Evolutionary conservation across 2,888 invertebrate species (phyloP), one percentile per base, ranked within the genome.

Genomic region (Melipona beecheii): DNA sequence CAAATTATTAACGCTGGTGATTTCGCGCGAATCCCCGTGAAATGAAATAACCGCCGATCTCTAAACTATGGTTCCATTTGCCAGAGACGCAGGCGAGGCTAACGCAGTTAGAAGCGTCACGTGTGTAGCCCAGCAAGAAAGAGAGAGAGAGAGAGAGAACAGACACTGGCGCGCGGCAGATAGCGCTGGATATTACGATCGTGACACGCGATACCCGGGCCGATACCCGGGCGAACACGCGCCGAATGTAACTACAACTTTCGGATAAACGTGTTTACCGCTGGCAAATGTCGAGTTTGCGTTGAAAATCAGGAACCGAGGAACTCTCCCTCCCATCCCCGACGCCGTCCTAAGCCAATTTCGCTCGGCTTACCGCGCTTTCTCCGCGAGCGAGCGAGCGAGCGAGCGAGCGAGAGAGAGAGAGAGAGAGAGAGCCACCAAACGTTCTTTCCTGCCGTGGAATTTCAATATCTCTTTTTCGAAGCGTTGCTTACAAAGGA

Each of bases 31-130:
- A 62, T 27, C 27, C 11, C 2, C 11, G 65, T 64, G 52, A 73
- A 83, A 82, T 72, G 54, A 82, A 78, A 84, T 75, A 78, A 78
- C 75, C 79, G 24, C 64, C 64, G 74, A 73, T 36, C 69, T 43
- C 75, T 75, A 79, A 73, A 75, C 79, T 50, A 49, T 58, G 69
- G 27, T 43, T 64, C 72, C 70, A 75, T 81, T 87, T 81, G 68
- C 69, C 24, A 52, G 70, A 60, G 81, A 87, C 36, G 76, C 73
- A 64, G 11, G 11, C 17, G 24, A n/a, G 66, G 70, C 56, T 76
- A 83, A 85, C 72, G 52, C 31, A 36, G 77, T 71, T 77, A 68
- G 27, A 36, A 75, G 69, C 76, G 78, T 76, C 74, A 72, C 75
- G 56, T 78, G 56, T 75, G 65, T 54, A 62, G 43, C n/a, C 43